Base-by-base conservation (phyloP, 53 echinoderm and acorn worm genomes). In the Echinarachnius parma region DNA sequence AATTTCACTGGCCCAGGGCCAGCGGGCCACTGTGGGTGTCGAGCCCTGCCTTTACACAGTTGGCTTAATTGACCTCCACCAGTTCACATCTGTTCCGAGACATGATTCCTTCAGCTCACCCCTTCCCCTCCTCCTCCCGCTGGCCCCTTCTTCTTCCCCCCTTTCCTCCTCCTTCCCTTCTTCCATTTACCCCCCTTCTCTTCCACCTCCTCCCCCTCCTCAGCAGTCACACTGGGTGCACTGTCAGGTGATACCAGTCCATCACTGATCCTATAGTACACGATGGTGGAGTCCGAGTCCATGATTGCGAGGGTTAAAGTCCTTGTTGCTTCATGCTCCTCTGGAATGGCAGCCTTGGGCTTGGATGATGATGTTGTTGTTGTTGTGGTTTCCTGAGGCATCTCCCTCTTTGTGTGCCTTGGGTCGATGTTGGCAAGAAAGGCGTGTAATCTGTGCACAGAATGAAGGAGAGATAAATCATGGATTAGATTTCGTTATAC, bases 231-330 rank as follows among this genome's bases (percentile, higher is more conserved):
- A 63, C 49, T 34, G 19, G 60, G 66, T 19, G 75, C 65, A 48
- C 80, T 84, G 55, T 89, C 75, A 1, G 96, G 96, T 2, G 85
- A 55, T 7, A 87, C 80, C 22, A 96, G 80, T 44, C 85, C 87
- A 11, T 84, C 67, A 32, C 76, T 75, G 33, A 96, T 91, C 20
- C 67, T 79, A 58, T 96, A 96, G 59, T 91, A 96, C 15, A 96
- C 91, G 15, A 91, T 85, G 33, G 90, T 91, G 14, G 96, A 96
- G 59, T 91, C 96, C 4, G 96, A 59, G 14, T 96, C 90, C 9
- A 79, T 71, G 21, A 96, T 80, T 45, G 96, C 96, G 39, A 96
- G 80, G 18, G 79, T 84, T 11, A 96, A 25, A 9, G 82, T 68
- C 54, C 33, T 49, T 24, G 30, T 53, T 13, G 60, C 77, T 2